phyloP scores from a whole-genome alignment of 2,113 vertebrate genomes.

The Semicossyphus pulcher region DNA sequence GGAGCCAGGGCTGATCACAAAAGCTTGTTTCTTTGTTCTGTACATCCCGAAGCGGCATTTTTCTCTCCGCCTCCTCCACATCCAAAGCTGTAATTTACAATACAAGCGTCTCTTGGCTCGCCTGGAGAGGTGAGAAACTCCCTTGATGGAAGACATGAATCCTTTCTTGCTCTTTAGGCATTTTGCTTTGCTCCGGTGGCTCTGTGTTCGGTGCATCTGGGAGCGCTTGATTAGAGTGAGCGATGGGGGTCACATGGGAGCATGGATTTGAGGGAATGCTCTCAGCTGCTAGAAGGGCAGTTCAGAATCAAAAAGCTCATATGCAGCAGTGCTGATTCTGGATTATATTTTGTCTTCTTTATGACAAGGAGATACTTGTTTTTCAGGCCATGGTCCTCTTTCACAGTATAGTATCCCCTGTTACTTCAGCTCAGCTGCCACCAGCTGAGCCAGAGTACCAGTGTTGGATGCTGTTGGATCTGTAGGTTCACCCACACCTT shows the following conservation, averaged over 20 bases:
- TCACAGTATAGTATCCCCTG: background rate
- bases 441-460: background rate
- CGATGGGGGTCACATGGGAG: slow-evolving; percentile 5
- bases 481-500: background rate
- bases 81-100: slow-evolving; percentile 66
- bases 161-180: slow-evolving; percentile 17
- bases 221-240: background rate
- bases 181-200: slow-evolving; percentile 12
- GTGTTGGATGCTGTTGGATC: background rate
- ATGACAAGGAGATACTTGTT: background rate
- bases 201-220: slow-evolving; percentile 35
- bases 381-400: background rate
- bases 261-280: background rate
- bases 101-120: slow-evolving; percentile 57
- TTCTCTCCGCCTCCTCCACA: slow-evolving; percentile 66
- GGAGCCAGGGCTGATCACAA: background rate
- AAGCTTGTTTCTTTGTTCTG: slow-evolving; percentile 8
- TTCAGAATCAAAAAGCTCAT: background rate
- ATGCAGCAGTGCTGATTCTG: background rate
- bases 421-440: background rate
- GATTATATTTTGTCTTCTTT: background rate
- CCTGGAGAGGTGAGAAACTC: slow-evolving; percentile 51
- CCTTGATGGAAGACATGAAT: slow-evolving; percentile 37
- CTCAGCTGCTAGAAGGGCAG: background rate
- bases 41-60: slow-evolving; percentile 31